These are phyloP conservation scores for Linnaemya vulpina DNA, from an alignment of 2,888 invertebrate species.

Conservation along the genomic window DNA sequence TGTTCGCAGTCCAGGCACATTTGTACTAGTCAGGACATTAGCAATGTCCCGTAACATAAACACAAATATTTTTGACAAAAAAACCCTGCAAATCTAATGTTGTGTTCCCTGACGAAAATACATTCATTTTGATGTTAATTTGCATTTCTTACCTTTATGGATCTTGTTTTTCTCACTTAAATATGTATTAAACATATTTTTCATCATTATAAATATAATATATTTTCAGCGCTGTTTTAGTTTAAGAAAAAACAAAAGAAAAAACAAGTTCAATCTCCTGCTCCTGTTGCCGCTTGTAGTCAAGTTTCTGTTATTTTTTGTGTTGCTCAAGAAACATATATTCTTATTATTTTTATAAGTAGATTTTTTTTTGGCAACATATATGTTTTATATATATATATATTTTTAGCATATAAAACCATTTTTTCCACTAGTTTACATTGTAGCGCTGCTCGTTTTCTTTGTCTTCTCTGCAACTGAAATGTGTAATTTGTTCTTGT, in stretches of 20 bases:
- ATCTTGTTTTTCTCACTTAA: conserved; percentile 34
- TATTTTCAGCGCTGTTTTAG: conserved; percentile 6
- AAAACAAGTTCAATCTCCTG: conserved; percentile 43
- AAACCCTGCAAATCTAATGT: background rate
- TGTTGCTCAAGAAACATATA: conserved; percentile 48
- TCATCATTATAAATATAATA: conserved; percentile 53
- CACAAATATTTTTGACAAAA: background rate
- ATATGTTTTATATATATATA: conserved; percentile 44
- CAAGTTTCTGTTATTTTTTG: background rate
- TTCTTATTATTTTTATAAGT: conserved; percentile 53
- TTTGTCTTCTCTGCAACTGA: conserved; percentile 34
- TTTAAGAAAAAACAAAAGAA: background rate
- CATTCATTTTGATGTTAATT: conserved; percentile 47
- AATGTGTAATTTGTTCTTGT: conserved; percentile 72
- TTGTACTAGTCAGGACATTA: conserved; percentile 38
- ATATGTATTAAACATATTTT: conserved; percentile 43
- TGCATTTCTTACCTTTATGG: conserved; percentile 55
- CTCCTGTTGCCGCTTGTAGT: conserved; percentile 15
- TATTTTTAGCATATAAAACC: conserved; percentile 25
- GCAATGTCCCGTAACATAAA: background rate
- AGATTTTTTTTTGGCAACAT: conserved; percentile 25
- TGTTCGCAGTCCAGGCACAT: conserved; percentile 24
- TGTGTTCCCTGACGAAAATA: conserved; percentile 5
- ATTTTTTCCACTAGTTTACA: conserved; percentile 37
- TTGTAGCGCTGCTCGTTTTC: conserved; percentile 42